Percentiles rank a stretch among this genome's conserved stretches.
Evolutionary conservation across 2,888 invertebrate genomes (phyloP).

Genomic region (Nomada ruficornis): DNA sequence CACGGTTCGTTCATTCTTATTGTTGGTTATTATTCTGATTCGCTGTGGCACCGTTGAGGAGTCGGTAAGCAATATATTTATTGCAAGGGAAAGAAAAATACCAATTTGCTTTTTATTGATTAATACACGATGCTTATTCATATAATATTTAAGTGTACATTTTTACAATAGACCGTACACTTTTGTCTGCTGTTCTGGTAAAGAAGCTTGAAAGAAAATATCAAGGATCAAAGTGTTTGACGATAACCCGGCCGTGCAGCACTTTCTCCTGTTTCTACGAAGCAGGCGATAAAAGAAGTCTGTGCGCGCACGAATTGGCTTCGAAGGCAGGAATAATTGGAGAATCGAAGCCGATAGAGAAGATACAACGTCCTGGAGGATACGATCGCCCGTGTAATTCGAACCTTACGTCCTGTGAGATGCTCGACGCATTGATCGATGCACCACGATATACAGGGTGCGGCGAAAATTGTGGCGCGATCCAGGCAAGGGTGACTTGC

Average conservation of each 20-base stretch:
- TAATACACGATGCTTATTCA: too few relatives aligned
- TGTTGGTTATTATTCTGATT: too few relatives aligned
- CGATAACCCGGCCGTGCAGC: constrained; percentile 17
- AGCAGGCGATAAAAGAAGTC: constrained; percentile 35
- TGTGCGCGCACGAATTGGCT: constrained; percentile 23
- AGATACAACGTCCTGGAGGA: constrained; percentile 36
- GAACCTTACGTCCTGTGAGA: constrained; percentile 49
- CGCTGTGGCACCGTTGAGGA: too few relatives aligned
- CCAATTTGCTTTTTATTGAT: too few relatives aligned
- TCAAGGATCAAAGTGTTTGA: neutral
- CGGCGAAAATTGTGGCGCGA: constrained; percentile 36
- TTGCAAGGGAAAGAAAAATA: too few relatives aligned
- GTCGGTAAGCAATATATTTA: too few relatives aligned
- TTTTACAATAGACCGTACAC: too few relatives aligned
- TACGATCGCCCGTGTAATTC: constrained; percentile 59
- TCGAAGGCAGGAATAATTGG: constrained; percentile 50
- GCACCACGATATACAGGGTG: constrained; percentile 48
- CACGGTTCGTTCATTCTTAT: too few relatives aligned
- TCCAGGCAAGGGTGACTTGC: neutral
- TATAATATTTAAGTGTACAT: too few relatives aligned
- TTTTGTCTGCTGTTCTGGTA: neutral
- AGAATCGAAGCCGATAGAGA: constrained; percentile 42
- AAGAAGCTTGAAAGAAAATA: neutral
- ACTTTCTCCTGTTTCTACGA: constrained; percentile 45
- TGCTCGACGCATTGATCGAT: constrained; percentile 60